Base-by-base conservation (phyloP, 2,113 vertebrate genomes). In the Strix aluco region DNA sequence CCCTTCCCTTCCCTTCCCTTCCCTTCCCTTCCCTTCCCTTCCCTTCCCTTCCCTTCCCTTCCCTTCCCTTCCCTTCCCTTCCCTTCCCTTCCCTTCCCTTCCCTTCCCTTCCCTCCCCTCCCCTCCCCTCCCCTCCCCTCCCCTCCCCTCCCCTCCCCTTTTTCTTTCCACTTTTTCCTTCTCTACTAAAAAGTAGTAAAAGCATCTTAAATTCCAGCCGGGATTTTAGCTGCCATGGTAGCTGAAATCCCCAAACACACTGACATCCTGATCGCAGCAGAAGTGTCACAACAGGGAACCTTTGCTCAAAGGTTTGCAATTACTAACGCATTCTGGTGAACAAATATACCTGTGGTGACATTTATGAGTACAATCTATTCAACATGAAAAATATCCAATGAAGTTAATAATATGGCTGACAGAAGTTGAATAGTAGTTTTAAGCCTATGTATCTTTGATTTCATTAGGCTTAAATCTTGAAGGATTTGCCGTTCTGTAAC, bases 401-500 rank as follows among this genome's bases (percentile, higher is more conserved):
- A 97, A 81, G 84, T 57, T 96, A 96, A 96, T 94, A 78, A 66
- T 65, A 88, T 38, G 62, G 69, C 69, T 97, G 73, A 25, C 54
- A 90, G 88, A 65, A 88, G 47, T 5, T 42, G n/a, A 97, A 92
- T 32, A 90, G 61, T 26, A 40, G 22, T 54, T 83, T 93, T 78
- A 54, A 90, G 47, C 15, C 44, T 58, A 59, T 23, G 17, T 63
- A 58, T 71, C 67, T 92, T 96, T 94, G 95, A 89, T 94, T 97
- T 81, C 52, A 93, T 96, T 96, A 93, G 11, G 92, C 30, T 95
- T 90, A 95, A 96, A 83, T 92, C 49, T 91, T 94, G 82, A 49
- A 93, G 52, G 79, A 81, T 55, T 97, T 97, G 72, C 81, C 5
- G 75, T 57, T 90, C 81, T 46, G 22, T 18, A 88, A 32, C 11